Base-by-base conservation (phyloP, 2,797 vertebrate species). In the Dendrocincla fuliginosa region DNA sequence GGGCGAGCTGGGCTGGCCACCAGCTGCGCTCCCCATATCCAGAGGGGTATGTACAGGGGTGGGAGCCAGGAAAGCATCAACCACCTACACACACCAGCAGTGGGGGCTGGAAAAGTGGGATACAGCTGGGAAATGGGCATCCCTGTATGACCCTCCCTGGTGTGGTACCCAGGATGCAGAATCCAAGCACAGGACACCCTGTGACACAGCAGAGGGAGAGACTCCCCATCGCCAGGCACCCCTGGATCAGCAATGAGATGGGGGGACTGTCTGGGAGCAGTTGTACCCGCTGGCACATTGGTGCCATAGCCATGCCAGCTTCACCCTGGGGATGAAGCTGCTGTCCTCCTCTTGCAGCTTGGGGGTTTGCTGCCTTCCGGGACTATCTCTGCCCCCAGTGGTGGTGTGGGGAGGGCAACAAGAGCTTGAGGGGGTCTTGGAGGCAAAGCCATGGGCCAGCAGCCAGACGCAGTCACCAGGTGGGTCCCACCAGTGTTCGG, bases 401-500 rank as follows among this genome's bases (percentile, higher is more conserved):
- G 42, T 15, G 10, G 37, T 8, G 7, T 22, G 28, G 42, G 25
- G 35, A 44, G 4, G 10, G 16, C 14, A 35, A 18, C 6, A 32
- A 56, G 41, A 35, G 28, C 16, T 53, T 30, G 50, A 52, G n/a
- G 17, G 46, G 9, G 16, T 71, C 39, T 75, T 20, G 37, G 53
- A 75, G 71, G 63, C 10, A 20, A 82, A 84, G 79, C 70, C 44
- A 10, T 20, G 71, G 92, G 84, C 80, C 80, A 68, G 59, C 77
- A 86, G 84, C 78, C 64, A 64, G 82, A 50, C 10, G 33, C 2
- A 18, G 90, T 65, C 78, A 65, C 33, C 17, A 11, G 49, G 25
- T 9, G 6, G 23, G 55, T 97, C 94, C 96, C 95, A 94, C 95
- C 23, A 19, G 71, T 60, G 50, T 41, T 78, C 2, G 32, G 95